These are phyloP conservation scores for Cryptosula pallasiana DNA, from an alignment of 2,888 invertebrate species.

Conservation along the genomic window DNA sequence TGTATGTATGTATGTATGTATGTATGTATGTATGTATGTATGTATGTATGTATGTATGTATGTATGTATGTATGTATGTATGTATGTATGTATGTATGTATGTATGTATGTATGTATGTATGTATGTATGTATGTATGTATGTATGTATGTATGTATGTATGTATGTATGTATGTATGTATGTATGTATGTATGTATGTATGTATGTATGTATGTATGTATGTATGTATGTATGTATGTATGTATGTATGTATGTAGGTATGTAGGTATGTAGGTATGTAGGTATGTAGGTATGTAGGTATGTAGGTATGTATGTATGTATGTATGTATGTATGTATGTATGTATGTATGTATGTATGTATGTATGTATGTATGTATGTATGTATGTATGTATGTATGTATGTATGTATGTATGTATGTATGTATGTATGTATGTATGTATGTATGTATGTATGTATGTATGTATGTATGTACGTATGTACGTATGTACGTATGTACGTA, in stretches of 20 bases:
- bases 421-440: not conserved
- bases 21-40: too few relatives aligned
- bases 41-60: constrained; percentile 22
- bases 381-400: not conserved
- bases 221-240: not conserved
- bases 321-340: not conserved
- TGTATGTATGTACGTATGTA: not conserved
- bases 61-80: constrained; percentile 21
- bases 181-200: constrained; percentile 22
- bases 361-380: not conserved
- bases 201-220: constrained; percentile 22
- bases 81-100: constrained; percentile 19
- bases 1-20: not conserved
- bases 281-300: not conserved
- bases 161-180: constrained; percentile 22
- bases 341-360: not conserved
- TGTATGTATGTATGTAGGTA: not conserved
- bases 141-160: constrained; percentile 22
- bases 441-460: not conserved
- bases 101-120: constrained; percentile 17
- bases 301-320: not conserved
- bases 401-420: not conserved
- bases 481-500: not conserved
- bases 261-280: not conserved
- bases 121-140: constrained; percentile 19